Base-by-base conservation (phyloP, 2,888 invertebrate genomes). In the Cybosia mesomella region DNA sequence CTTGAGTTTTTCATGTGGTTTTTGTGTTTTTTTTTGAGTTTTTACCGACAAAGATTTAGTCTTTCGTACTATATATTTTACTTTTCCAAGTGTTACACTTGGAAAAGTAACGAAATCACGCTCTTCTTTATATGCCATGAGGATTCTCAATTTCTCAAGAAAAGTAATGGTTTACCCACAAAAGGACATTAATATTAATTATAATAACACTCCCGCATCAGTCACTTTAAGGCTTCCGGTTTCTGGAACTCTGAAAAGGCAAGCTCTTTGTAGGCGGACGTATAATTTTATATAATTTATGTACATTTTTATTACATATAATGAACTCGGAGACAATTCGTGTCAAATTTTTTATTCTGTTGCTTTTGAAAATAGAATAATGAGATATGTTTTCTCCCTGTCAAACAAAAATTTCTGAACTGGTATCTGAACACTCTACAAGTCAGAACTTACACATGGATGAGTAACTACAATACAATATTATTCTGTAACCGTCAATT, bases 271-370 rank as follows among this genome's bases (percentile, higher is more conserved):
- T n/a, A 9, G 4, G 24, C 0, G 28, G 39, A 39, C 28, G 24
- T 53, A 24, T 34, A 58, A 65, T 65, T 34, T 15, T 11, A 24
- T 58, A 49, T 21, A 22, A 21, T 49, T 49, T 32, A 24, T 49
- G 49, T 49, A 9, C 36, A 43, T 58, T 58, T 32, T 58, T 49
- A 49, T 22, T 18, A 15, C n/a, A 22, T 9, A 64, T 65, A 22
- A 32, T 24, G 60, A 54, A 64, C 57, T 57, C 53, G 58, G 34
- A 74, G 55, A 32, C 67, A 75, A 76, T 76, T 67, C 70, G 64
- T 67, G 68, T 70, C 69, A 63, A 68, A 71, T 68, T 66, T 67
- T 36, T 66, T 54, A 53, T 24, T 32, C 67, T 34, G 28, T 65
- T n/a, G 8, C n/a, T 49, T 49, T 28, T 28, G 28, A 28, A 28